These are phyloP conservation scores for Chelidonichthys spinosus DNA, from an alignment of 2,797 vertebrate genomes.

Conservation along the genomic window DNA sequence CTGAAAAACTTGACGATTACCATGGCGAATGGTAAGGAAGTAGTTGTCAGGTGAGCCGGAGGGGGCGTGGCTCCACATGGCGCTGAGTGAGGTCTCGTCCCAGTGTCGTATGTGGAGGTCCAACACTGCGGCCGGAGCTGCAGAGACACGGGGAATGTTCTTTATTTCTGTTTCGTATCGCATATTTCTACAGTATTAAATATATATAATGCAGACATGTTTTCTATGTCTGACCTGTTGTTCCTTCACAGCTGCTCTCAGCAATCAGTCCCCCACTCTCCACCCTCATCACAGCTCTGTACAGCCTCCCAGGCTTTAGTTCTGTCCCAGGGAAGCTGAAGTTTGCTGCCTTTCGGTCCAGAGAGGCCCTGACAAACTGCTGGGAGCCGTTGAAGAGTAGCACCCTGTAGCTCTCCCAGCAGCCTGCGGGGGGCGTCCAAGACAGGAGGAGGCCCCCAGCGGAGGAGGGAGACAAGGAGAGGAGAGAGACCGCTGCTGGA, in stretches of 20 bases:
- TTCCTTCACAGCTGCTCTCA: conserved; percentile 65
- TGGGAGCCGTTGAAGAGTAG: conserved; percentile 82
- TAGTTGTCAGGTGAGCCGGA: conserved; percentile 88
- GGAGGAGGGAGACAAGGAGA: conserved; percentile 75
- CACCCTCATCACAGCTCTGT: conserved; percentile 85
- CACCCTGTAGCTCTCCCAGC: conserved; percentile 88
- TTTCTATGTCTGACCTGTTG: conserved; percentile 66
- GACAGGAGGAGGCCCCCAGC: conserved; percentile 82
- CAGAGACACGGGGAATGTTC: neutral
- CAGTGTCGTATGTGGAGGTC: conserved; percentile 91
- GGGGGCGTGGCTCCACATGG: conserved; percentile 89
- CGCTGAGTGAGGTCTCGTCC: conserved; percentile 91
- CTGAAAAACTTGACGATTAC: conserved; percentile 45
- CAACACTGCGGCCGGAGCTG: conserved; percentile 87
- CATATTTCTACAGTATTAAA: neutral
- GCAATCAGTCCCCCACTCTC: conserved; percentile 63
- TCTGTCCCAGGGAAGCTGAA: conserved; percentile 71
- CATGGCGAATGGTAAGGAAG: conserved; percentile 86
- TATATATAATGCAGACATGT: neutral
- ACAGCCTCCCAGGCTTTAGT: conserved; percentile 87
- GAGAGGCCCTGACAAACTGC: conserved; percentile 75
- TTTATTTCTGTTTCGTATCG: no score
- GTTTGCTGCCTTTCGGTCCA: conserved; percentile 69
- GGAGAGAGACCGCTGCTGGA: conserved; percentile 82
- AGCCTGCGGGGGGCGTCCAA: conserved; percentile 90